Evolutionary conservation across 1,140 invertebrate genomes (phyloP), one percentile per base, ranked within the genome.

Genomic region (Drosophila parabipectinata): DNA sequence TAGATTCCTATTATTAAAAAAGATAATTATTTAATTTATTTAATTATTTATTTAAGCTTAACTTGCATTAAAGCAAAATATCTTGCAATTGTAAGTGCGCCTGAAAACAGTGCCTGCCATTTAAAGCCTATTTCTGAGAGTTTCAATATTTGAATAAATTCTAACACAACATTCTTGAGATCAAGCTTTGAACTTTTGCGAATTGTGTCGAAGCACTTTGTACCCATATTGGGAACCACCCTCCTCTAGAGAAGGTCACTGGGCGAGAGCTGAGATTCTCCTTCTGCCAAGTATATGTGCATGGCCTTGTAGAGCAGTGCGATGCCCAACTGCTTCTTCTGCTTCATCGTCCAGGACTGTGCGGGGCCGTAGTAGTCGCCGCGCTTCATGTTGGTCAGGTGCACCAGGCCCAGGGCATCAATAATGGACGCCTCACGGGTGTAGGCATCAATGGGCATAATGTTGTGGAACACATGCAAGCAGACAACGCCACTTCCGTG

Each of bases 351-450:
- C 97, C 97, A 98, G 0, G 94, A 95, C n/a, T 94, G 93, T 0
- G 95, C 93, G 0, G 94, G 92, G 0, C 97, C 97, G 88, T 98
- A 98, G 90, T 96, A 97, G 60, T 97, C 95, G 0, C 98, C 98
- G 41, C 90, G 89, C 89, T 96, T 96, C 12, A 95, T 91, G 93
- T 99, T 99, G 24, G 94, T 97, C 55, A 99, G 92, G 83, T 96
- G 95, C 2, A 93, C 82, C 9, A 97, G 67, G 77, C 97, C 96
- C 32, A 99, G 88, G 0, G 97, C 96, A 78, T 97, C 96, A 15
- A 99, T 98, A 94, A 99, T 99, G 18, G 96, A 94, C 1, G 98
- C 98, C 92, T 99, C 98, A 63, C 98, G 93, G 0, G 97, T 98
- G 78, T 96, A 97, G 2, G 98, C 98, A 92, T 99, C 98, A 0